These are phyloP conservation scores for Heliconius ethilla DNA, from an alignment of 2,888 invertebrate species.

Conservation along the genomic window DNA sequence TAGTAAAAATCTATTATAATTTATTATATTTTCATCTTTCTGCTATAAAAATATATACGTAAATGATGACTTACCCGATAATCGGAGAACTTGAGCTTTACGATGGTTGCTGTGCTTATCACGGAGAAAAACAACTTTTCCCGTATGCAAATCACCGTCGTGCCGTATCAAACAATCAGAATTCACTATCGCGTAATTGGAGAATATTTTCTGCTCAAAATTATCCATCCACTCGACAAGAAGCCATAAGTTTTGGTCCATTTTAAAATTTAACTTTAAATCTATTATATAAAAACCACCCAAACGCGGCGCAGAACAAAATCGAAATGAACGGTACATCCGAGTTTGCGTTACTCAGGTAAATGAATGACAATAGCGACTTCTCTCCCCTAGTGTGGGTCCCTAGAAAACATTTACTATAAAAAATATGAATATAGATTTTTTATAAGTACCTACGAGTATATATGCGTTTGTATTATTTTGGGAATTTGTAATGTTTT, in stretches of 20 bases:
- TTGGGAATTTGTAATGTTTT: too few species aligned
- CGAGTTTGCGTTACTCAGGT: conserved; percentile 46
- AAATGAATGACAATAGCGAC: conserved; percentile 47
- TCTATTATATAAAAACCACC: conserved; percentile 24
- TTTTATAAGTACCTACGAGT: neutral
- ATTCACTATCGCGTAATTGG: conserved; percentile 60
- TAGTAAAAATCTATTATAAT: neutral
- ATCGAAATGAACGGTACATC: conserved; percentile 43
- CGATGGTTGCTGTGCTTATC: conserved; percentile 50
- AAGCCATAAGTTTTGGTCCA: conserved; percentile 61
- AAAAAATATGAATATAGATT: neutral
- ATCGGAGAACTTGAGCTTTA: conserved; percentile 58
- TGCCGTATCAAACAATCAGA: conserved; percentile 50
- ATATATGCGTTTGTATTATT: too few species aligned
- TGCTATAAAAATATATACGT: neutral
- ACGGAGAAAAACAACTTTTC: conserved; percentile 55
- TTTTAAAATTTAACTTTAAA: conserved; percentile 42
- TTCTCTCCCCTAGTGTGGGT: conserved; percentile 39
- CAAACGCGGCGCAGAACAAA: conserved; percentile 36
- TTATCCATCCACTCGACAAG: conserved; percentile 65
- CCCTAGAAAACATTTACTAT: conserved; percentile 38
- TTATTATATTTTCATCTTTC: neutral
- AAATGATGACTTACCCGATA: conserved; percentile 57
- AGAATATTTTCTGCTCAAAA: conserved; percentile 53
- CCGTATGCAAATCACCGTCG: conserved; percentile 54